phyloP scores from a whole-genome alignment of 1,140 invertebrate genomes.

The Caenorhabditis latens region DNA sequence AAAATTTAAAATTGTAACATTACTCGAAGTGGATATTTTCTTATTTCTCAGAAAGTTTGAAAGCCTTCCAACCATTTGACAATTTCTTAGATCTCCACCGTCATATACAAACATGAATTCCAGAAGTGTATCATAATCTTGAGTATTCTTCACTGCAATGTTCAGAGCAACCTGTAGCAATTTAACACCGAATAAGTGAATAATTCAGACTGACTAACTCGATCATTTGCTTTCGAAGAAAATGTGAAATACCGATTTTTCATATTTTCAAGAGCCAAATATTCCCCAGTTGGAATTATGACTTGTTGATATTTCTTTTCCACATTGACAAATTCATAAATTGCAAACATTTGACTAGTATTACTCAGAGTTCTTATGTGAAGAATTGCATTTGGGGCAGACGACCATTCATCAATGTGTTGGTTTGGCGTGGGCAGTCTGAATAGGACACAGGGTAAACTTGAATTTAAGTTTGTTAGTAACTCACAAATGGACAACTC shows the following conservation, averaged over 20 bases:
- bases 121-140: slow-evolving; percentile 24
- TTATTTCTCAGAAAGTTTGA: not conserved
- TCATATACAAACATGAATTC: slow-evolving; percentile 15
- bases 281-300: slow-evolving; percentile 7
- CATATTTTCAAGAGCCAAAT: not conserved
- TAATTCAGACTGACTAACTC: not conserved
- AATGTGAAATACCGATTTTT: not conserved
- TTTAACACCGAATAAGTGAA: not conserved
- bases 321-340: slow-evolving; percentile 26
- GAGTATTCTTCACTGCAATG: not conserved
- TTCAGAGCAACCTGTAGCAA: not conserved
- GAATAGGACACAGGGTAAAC: not conserved
- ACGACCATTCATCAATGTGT: slow-evolving; percentile 21
- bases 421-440: slow-evolving; percentile 28
- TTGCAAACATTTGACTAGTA: slow-evolving; percentile 27
- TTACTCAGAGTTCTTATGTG: slow-evolving; percentile 23
- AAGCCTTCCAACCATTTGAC: slow-evolving; percentile 14
- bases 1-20: not conserved
- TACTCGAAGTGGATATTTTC: not conserved
- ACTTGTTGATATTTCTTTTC: slow-evolving; percentile 8
- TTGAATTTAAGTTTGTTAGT: too few species aligned
- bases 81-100: slow-evolving; percentile 2
- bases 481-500: slow-evolving; percentile 5
- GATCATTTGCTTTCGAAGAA: not conserved
- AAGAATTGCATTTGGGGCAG: not conserved